These are phyloP conservation scores for Pseudomugil gertrudae DNA, from an alignment of 2,797 vertebrate genomes.

Conservation along the genomic window DNA sequence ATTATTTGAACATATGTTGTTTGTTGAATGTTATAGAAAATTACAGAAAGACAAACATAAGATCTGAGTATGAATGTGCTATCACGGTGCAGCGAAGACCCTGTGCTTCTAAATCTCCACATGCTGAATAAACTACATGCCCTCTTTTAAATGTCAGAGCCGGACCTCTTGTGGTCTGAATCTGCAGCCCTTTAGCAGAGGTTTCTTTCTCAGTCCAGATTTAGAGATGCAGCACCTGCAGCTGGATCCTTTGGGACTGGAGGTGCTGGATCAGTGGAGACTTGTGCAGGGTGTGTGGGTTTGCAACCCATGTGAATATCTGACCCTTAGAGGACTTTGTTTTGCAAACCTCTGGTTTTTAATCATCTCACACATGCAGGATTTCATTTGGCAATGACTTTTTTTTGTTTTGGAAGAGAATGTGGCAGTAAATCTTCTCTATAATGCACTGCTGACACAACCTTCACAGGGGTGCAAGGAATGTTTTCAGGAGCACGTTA, in stretches of 20 bases:
- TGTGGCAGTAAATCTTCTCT: constrained; percentile 12
- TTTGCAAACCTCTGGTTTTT: constrained; percentile 44
- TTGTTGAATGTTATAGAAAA: constrained; percentile 10
- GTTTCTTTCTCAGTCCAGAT: constrained; percentile 34
- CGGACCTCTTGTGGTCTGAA: constrained; percentile 50
- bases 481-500: constrained; percentile 55
- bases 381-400: constrained; percentile 17
- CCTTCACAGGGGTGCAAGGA: constrained; percentile 33
- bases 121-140: constrained; percentile 14
- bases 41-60: constrained; percentile 4
- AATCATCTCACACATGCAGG: constrained; percentile 4
- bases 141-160: constrained; percentile 49
- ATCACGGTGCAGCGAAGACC: constrained; percentile 36
- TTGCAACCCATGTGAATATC: constrained; percentile 10
- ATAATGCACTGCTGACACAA: constrained; percentile 20
- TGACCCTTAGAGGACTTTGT: constrained; percentile 31
- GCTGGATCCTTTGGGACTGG: constrained; percentile 19
- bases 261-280: constrained; percentile 32
- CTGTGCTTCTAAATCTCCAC: constrained; percentile 39
- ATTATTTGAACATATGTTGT: constrained; percentile 7
- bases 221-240: constrained; percentile 30
- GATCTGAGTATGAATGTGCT: constrained; percentile 26
- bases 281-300: constrained; percentile 5
- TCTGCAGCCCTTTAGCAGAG: constrained; percentile 71
- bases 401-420: constrained; percentile 23